Base-by-base conservation (phyloP, 2,888 invertebrate species). In the Pseudanteris insignis region DNA sequence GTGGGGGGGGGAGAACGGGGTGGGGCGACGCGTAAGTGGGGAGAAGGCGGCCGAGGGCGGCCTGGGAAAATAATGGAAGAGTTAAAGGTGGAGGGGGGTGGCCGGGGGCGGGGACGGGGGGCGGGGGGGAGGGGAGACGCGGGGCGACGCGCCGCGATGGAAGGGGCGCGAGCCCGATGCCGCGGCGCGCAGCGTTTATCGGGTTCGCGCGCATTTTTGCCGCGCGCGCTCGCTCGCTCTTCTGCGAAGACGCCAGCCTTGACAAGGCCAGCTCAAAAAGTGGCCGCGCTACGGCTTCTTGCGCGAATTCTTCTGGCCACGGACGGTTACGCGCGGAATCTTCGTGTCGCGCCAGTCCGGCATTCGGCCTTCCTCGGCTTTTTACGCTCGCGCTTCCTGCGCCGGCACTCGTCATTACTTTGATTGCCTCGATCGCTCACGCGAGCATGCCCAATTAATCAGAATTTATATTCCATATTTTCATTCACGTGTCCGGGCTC, bases 161-260 rank as follows among this genome's bases (percentile, higher is more conserved):
- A 53, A 48, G 48, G 30, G 47, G 26, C 7, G 34, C 30, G 40
- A n/a, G n/a, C n/a, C n/a, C n/a, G 33, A 44, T 34, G 33, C 40
- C 55, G 41, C 43, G 46, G 60, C 48, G 50, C 48, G 48, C 33
- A 38, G 40, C 38, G 33, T 57, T 37, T 28, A 10, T 21, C 8
- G 25, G 33, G 7, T 28, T 30, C 21, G 11, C 11, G 36, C 32
- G 18, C 6, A 59, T 57, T 62, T 67, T 63, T 65, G 40, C 30
- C 7, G 30, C 33, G 34, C 57, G 65, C n/a, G n/a, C n/a, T n/a
- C n/a, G n/a, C n/a, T n/a, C n/a, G n/a, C n/a, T n/a, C 67, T 70
- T 72, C 68, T 54, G 55, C 67, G 70, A 69, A 72, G 67, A 69
- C 65, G 65, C 58, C 67, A 70, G 55, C 69, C 70, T 72, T 73